Conservation (phyloP, 2,113 vertebrate genomes). For the Lates calcarifer region DNA sequence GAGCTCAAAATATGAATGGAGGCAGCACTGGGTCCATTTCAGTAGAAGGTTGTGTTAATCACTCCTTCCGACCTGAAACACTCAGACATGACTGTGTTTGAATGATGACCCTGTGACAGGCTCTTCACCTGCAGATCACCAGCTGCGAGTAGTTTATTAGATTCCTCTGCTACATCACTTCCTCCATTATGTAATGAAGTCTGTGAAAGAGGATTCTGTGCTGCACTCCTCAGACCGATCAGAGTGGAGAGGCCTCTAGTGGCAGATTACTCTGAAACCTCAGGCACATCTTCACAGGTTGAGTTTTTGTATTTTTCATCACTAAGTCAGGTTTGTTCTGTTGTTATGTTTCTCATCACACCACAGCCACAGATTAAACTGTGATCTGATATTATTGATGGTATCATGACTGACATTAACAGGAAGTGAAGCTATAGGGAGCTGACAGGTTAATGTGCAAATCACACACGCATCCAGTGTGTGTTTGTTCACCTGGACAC, state of each 20-base stretch:
- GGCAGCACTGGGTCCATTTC: no score
- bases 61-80: not conserved
- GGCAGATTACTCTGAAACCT: conserved; percentile 11
- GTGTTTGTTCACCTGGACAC: not conserved
- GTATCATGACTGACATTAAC: not conserved
- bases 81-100: not conserved
- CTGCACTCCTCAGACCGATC: not conserved
- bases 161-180: conserved; percentile 10
- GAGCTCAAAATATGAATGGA: not conserved
- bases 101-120: not conserved
- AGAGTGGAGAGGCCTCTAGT: conserved; percentile 53
- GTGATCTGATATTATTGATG: not conserved
- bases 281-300: not conserved
- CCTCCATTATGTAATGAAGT: conserved; percentile 30
- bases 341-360: not conserved
- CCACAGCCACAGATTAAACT: not conserved
- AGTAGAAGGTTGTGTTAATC: not conserved
- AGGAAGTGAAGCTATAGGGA: not conserved
- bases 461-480: not conserved
- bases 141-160: not conserved
- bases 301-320: not conserved
- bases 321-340: not conserved
- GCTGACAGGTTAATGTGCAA: not conserved
- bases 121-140: not conserved
- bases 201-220: conserved; percentile 25